Evolutionary conservation across 2,888 invertebrate genomes (phyloP), one percentile per base, ranked within the genome.

Genomic region (Limnephilus lunatus): DNA sequence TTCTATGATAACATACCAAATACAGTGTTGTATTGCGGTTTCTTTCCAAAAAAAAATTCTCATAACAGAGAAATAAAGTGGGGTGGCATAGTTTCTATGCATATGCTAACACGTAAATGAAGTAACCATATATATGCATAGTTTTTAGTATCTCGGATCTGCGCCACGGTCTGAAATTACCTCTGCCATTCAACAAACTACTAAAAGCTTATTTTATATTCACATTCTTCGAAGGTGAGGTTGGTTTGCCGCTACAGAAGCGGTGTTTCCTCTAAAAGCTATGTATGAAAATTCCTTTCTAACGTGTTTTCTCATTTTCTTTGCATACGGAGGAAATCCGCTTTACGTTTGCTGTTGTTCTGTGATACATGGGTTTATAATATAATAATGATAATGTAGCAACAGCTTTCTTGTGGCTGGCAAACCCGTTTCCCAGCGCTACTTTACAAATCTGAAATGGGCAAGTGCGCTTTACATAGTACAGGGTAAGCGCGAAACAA

Each of bases 401-500:
- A 82, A 82, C 82, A 82, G 82, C 82, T 82, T 82, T 82, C 82
- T 82, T n/a, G 31, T 82, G 82, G 82, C 31, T 82, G 82, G 82
- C 4, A 32, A 30, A 82, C 14, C 4, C 30, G 31, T 31, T 30
- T 82, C 0, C 11, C 30, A 31, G 30, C 14, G 82, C 82, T 31
- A 15, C 82, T 30, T 68, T 68, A 25, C 25, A 68, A 68, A 68
- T 19, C 53, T 68, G 53, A 68, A 19, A 68, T 68, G 53, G 53
- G 53, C 53, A 19, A 68, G 25, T 68, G 19, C 19, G 25, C 14
- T 48, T 15, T 48, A 15, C 48, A 25, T 68, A 7, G 53, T 68
- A 68, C 53, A 68, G 53, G 25, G 53, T 68, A 68, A 68, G 53
- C 25, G 19, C 19, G 53, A 68, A 68, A 44, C 12, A 12, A 44